Evolutionary conservation across 2,888 invertebrate species (phyloP).

Genomic region (Seira ritae): DNA sequence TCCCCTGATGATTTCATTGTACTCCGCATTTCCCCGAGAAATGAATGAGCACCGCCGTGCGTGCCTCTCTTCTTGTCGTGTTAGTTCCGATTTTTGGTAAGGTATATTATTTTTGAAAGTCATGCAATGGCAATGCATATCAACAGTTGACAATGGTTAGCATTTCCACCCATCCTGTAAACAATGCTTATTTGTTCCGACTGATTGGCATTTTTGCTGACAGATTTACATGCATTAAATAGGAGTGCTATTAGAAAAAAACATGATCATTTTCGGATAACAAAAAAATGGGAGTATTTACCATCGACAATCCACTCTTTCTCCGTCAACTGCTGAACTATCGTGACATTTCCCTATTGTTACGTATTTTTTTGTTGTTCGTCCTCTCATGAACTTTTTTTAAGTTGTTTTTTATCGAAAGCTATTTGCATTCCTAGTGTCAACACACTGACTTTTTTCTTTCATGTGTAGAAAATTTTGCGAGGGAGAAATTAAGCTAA

Average conservation of each 20-base stretch:
- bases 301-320: no score
- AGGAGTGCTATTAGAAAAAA: no score
- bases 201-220: slow-evolving; percentile 48
- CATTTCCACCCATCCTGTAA: slow-evolving; percentile 24
- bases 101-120: slow-evolving; percentile 8
- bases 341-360: no score
- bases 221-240: slow-evolving; percentile 17
- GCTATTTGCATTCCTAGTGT: slow-evolving; percentile 6
- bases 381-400: no score
- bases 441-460: slow-evolving; percentile 1
- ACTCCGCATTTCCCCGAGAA: neutral
- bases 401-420: neutral
- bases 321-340: no score
- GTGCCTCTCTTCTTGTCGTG: slow-evolving; percentile 32
- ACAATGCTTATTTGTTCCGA: slow-evolving; percentile 17
- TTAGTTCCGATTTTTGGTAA: neutral
- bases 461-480: slow-evolving; percentile 9
- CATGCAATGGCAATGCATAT: slow-evolving; percentile 24
- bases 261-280: no score
- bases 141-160: slow-evolving; percentile 47
- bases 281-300: no score
- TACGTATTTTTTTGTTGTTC: no score
- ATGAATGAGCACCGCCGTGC: neutral
- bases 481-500: neutral
- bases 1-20: neutral